These are phyloP conservation scores for Phoeniculus purpureus DNA, from an alignment of 2,797 vertebrate genomes.

Conservation along the genomic window DNA sequence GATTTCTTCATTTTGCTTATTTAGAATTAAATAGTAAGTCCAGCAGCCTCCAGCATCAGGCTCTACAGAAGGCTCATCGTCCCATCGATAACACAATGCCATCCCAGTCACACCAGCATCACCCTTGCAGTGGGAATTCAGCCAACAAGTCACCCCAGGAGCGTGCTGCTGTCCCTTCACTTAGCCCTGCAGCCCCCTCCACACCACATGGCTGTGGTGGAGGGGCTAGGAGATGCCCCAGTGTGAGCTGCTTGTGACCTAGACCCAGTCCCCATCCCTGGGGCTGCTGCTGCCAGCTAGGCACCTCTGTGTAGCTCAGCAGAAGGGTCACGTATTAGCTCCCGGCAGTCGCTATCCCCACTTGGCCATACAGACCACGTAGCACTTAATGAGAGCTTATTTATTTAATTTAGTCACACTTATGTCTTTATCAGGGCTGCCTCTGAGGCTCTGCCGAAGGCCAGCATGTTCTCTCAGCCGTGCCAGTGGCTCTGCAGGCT, in stretches of 20 bases:
- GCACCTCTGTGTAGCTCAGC: accelerated
- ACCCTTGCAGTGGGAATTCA: neutral
- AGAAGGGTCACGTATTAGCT: neutral
- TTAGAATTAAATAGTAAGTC: conserved; percentile 2
- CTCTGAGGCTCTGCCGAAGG: neutral
- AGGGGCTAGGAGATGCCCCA: neutral
- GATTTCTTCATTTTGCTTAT: conserved; percentile 41
- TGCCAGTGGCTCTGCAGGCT: neutral
- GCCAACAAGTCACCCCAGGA: neutral
- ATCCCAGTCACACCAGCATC: neutral
- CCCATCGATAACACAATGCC: neutral
- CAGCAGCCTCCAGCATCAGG: neutral
- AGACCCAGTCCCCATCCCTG: neutral
- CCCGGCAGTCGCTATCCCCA: neutral
- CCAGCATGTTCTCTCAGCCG: neutral
- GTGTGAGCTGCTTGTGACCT: neutral
- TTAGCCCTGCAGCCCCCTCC: neutral
- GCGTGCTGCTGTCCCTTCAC: neutral
- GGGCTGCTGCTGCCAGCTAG: neutral
- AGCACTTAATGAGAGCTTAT: neutral
- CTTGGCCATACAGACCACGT: neutral
- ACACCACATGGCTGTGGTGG: accelerated
- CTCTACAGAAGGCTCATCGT: neutral
- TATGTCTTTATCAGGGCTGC: neutral
- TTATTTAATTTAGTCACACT: neutral